Conservation (phyloP, 2,888 invertebrate genomes). For the Diaprepes abbreviatus region DNA sequence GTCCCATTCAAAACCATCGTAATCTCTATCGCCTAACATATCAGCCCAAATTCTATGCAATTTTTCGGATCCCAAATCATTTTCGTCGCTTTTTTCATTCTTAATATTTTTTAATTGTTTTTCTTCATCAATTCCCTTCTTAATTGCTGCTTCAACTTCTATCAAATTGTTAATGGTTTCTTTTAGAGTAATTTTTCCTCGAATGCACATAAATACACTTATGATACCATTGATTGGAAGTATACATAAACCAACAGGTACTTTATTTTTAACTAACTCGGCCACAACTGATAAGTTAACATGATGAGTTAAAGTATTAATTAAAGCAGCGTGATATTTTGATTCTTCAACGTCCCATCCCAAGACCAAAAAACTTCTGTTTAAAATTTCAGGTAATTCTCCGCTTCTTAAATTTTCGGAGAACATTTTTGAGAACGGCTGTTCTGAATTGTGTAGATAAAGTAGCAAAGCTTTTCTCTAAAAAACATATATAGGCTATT, state of each 20-base stretch:
- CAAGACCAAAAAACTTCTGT: conserved; percentile 55
- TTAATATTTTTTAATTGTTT: conserved; percentile 45
- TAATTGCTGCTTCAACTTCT: conserved; percentile 50
- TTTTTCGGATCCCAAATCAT: conserved; percentile 56
- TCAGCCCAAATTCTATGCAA: conserved; percentile 73
- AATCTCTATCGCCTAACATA: conserved; percentile 71
- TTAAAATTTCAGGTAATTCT: conserved; percentile 53
- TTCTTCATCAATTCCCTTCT: conserved; percentile 51
- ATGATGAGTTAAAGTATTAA: conserved; percentile 31
- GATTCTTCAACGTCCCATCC: conserved; percentile 60
- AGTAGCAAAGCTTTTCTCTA: conserved; percentile 58
- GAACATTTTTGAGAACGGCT: conserved; percentile 57
- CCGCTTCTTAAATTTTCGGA: conserved; percentile 52
- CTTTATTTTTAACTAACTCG: conserved; percentile 47
- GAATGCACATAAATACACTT: conserved; percentile 53
- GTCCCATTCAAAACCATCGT: conserved; percentile 69
- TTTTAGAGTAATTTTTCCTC: conserved; percentile 50
- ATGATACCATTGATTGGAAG: conserved; percentile 53
- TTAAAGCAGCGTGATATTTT: conserved; percentile 55
- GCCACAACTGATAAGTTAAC: conserved; percentile 24
- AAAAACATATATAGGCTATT: too few relatives aligned
- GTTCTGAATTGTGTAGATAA: conserved; percentile 58
- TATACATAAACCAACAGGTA: conserved; percentile 54
- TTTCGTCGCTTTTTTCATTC: conserved; percentile 38
- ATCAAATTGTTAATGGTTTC: conserved; percentile 52